Evolutionary conservation across 2,888 invertebrate species (phyloP).

Genomic region (Lissonota sp.): DNA sequence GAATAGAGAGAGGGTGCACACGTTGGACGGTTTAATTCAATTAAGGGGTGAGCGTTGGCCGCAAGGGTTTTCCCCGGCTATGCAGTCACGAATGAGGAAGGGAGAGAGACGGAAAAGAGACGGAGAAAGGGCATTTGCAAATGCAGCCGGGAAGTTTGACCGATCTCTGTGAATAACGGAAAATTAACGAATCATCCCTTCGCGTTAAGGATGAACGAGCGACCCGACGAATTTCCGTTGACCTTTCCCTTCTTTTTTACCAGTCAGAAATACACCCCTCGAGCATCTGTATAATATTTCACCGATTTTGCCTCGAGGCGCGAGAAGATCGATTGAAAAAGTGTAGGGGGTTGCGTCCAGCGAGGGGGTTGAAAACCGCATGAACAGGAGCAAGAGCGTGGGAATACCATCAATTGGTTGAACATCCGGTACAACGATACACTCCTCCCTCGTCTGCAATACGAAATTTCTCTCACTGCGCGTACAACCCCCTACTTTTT

Average conservation of each 20-base stretch:
- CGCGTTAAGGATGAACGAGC: conserved; percentile 18
- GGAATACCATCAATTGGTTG: conserved; percentile 54
- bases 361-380: conserved; percentile 44
- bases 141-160: conserved; percentile 24
- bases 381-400: conserved; percentile 38
- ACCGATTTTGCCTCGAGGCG: conserved; percentile 5
- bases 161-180: conserved; percentile 34
- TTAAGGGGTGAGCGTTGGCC: conserved; percentile 55
- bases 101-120: not conserved
- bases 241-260: not conserved
- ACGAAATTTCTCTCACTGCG: conserved; percentile 51
- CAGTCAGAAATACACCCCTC: not conserved
- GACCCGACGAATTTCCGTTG: conserved; percentile 22
- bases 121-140: conserved; percentile 22
- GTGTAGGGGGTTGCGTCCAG: conserved; percentile 21
- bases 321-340: not conserved
- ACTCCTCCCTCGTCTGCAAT: conserved; percentile 22
- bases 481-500: conserved; percentile 10
- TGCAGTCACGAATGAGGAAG: not conserved
- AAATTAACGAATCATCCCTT: conserved; percentile 56
- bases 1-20: conserved; percentile 24
- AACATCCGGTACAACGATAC: conserved; percentile 38
- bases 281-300: conserved; percentile 4
- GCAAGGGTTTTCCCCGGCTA: conserved; percentile 40
- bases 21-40: conserved; percentile 59